Base-by-base conservation (phyloP, 2,888 invertebrate species). In the Ichneumoninae sp. region DNA sequence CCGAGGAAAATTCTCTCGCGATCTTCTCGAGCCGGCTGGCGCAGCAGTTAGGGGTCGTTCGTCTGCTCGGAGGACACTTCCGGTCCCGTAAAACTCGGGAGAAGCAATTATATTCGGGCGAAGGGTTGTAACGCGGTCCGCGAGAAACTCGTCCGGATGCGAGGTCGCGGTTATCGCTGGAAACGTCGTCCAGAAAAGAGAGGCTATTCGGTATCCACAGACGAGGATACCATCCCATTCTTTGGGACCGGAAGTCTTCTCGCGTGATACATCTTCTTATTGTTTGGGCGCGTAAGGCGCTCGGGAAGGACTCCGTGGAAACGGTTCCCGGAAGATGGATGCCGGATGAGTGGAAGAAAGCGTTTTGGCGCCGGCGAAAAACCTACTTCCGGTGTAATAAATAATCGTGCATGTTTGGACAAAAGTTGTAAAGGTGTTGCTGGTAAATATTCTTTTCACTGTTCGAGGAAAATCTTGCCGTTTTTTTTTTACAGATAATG, bases 101-200 rank as follows among this genome's bases (percentile, higher is more conserved):
- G 71, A 71, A 60, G 83, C 83, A 83, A 83, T 83, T 83, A 83
- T 78, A 83, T 73, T 83, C 73, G 68, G 44, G n/a, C 44, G 66
- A 66, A 66, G 40, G 66, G 7, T 66, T 66, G n/a, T 73, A 52
- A 77, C 69, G 60, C 26, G 57, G 57, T 26, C 57, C 22, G 22
- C 22, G 33, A 73, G 71, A 30, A 69, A 30, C 66, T 13, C 22
- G 4, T 26, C 22, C 57, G 57, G 57, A 57, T 22, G 57, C 57
- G 57, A 57, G 10, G 22, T 22, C 5, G 57, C 13, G 57, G 10
- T 26, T 57, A 57, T 26, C 26, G 13, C 16, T 26, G 30, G 16
- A 33, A 63, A 63, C 30, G 63, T 63, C 63, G 30, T 63, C 63
- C 2, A 47, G 33, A 13, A 30, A 63, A 63, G 63, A 33, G 52